These are phyloP conservation scores for Imbricaverruca yamaguchii DNA, from an alignment of 2,888 invertebrate species.

Conservation along the genomic window DNA sequence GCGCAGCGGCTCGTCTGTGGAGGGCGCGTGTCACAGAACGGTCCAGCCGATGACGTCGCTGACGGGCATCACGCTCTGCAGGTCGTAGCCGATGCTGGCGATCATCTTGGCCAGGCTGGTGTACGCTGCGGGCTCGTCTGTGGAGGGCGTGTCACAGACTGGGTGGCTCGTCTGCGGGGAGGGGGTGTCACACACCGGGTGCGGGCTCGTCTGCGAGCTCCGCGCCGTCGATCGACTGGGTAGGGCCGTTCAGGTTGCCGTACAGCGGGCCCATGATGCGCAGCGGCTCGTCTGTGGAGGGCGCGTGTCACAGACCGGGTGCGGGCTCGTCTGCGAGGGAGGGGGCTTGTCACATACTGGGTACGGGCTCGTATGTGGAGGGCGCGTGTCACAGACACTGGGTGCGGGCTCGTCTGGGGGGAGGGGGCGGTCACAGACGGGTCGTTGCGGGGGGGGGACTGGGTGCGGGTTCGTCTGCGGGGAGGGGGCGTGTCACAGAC, in stretches of 20 bases:
- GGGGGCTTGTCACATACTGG: too few relatives aligned
- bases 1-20: constrained; percentile 68
- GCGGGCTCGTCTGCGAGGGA: too few relatives aligned
- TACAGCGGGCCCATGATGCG: constrained; percentile 82
- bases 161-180: too few relatives aligned
- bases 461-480: too few relatives aligned
- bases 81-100: constrained; percentile 59
- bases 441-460: too few relatives aligned
- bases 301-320: neutral
- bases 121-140: constrained; percentile 82
- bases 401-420: too few relatives aligned
- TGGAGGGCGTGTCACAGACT: too few relatives aligned
- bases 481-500: too few relatives aligned
- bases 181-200: constrained; percentile 79
- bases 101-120: constrained; percentile 80
- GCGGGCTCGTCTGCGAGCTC: constrained; percentile 89
- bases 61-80: constrained; percentile 74
- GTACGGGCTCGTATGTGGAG: too few relatives aligned
- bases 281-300: constrained; percentile 61
- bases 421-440: too few relatives aligned
- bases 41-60: constrained; percentile 84
- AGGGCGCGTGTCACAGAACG: neutral
- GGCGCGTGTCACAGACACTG: too few relatives aligned
- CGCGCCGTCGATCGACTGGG: constrained; percentile 58
- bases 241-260: constrained; percentile 73